Conservation (phyloP, 2,113 vertebrate species). For the Mustela lutreola region DNA sequence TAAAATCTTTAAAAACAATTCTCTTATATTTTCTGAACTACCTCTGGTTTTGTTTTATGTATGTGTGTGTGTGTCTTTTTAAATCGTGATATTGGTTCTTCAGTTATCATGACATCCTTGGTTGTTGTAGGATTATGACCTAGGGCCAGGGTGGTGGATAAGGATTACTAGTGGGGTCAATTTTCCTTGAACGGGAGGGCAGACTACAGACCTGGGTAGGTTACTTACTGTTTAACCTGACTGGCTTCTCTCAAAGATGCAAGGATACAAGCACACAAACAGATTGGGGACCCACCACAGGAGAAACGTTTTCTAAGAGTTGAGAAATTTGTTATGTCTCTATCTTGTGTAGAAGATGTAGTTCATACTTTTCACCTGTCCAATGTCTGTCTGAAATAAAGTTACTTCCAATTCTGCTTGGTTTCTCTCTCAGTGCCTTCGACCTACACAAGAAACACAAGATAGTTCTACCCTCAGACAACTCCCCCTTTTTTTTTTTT, state of each 20-base stretch:
- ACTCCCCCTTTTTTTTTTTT: neutral
- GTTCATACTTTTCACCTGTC: neutral
- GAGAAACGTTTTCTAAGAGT: neutral
- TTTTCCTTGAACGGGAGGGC: neutral
- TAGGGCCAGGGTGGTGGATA: neutral
- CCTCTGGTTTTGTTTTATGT: neutral
- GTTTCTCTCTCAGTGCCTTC: neutral
- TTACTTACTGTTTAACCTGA: neutral
- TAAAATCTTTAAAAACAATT: neutral
- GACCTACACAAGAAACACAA: neutral
- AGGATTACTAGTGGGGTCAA: neutral
- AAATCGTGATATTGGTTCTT: neutral
- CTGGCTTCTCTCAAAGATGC: neutral
- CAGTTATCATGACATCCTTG: neutral
- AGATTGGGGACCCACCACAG: neutral
- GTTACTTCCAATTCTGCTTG: neutral
- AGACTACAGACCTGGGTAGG: neutral
- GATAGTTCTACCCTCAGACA: neutral
- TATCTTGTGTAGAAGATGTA: neutral
- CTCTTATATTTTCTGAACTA: slow-evolving; percentile 6
- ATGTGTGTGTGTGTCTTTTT: neutral
- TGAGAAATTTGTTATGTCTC: neutral
- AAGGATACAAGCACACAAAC: neutral
- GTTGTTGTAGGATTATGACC: neutral
- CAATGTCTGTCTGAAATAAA: slow-evolving; percentile 4